A percentile compares a stretch with the other conserved stretches of the same genome.
Evolutionary conservation across 2,113 vertebrate genomes (phyloP).

Genomic region (Notarius quadriscutis): DNA sequence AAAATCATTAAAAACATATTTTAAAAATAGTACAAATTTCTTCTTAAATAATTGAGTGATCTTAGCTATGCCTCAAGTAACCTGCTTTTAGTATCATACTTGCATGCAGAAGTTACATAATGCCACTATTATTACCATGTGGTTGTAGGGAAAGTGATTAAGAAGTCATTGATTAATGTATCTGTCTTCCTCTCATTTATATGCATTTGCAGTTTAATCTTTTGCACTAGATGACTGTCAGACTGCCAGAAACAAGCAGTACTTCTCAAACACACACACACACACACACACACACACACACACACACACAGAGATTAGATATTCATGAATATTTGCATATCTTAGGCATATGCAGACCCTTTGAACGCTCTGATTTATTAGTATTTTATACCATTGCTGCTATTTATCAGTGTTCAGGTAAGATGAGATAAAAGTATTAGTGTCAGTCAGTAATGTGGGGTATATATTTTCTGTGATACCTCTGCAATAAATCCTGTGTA

Average conservation of each 20-base stretch:
- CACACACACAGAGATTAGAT: background rate
- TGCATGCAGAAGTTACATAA: slow-evolving; percentile 47
- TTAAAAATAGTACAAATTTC: background rate
- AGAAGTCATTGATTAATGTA: slow-evolving; percentile 61
- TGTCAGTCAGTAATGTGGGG: background rate
- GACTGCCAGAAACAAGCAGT: slow-evolving; percentile 1
- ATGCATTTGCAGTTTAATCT: slow-evolving; percentile 45
- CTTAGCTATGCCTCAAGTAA: slow-evolving; percentile 20
- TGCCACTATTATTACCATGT: slow-evolving; percentile 56
- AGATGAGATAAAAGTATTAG: slow-evolving; percentile 13
- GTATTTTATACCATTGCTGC: background rate
- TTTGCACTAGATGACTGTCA: slow-evolving; percentile 12
- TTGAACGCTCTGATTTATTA: background rate
- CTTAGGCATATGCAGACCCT: background rate
- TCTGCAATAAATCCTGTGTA: background rate
- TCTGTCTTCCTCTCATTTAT: slow-evolving; percentile 59
- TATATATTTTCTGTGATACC: slow-evolving; percentile 4
- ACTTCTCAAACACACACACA: background rate
- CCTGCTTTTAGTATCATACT: slow-evolving; percentile 45
- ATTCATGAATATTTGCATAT: slow-evolving; percentile 37
- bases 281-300: slow-evolving; percentile 5
- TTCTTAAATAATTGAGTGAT: background rate
- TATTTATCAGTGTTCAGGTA: slow-evolving; percentile 1
- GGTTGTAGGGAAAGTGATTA: slow-evolving; percentile 54
- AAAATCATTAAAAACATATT: background rate